Percentiles rank a stretch among this genome's conserved stretches.
phyloP scores from a whole-genome alignment of 2,113 vertebrate genomes.

The Taxidea taxus region DNA sequence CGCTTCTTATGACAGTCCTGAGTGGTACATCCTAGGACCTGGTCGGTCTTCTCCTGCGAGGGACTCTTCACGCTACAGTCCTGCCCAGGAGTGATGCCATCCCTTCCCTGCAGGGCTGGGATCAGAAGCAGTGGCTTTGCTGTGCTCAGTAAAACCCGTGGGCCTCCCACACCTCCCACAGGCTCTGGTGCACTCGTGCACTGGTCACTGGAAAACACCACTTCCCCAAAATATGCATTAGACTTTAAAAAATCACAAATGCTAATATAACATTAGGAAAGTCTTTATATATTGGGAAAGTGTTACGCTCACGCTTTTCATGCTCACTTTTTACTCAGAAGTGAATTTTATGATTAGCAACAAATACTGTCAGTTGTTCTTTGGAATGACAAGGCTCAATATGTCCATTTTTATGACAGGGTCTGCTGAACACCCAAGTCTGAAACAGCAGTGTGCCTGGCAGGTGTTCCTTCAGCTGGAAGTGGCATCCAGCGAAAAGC shows the following conservation, averaged over 20 bases:
- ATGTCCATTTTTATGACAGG: accelerated
- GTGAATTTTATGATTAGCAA: background rate
- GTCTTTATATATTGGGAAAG: background rate
- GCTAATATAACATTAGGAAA: background rate
- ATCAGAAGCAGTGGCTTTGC: background rate
- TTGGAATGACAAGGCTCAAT: background rate
- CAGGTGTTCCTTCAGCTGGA: no score
- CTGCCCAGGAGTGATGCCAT: no score
- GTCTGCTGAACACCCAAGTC: background rate
- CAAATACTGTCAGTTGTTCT: background rate
- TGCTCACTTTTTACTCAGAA: background rate
- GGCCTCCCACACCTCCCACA: accelerated
- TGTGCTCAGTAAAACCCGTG: background rate
- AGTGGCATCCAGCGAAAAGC: background rate
- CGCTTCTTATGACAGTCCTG: background rate
- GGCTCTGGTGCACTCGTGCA: no score
- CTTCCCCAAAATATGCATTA: background rate
- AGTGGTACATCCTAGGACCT: background rate
- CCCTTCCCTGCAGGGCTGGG: background rate
- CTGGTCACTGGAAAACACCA: no score
- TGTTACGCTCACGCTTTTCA: background rate
- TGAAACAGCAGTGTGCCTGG: no score
- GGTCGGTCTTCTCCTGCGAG: background rate
- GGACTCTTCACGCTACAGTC: no score
- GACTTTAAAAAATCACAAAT: background rate